Percentiles rank a stretch among this genome's conserved stretches.
Conservation (phyloP, 1,140 invertebrate genomes). For the Epicauta chinensis region DNA sequence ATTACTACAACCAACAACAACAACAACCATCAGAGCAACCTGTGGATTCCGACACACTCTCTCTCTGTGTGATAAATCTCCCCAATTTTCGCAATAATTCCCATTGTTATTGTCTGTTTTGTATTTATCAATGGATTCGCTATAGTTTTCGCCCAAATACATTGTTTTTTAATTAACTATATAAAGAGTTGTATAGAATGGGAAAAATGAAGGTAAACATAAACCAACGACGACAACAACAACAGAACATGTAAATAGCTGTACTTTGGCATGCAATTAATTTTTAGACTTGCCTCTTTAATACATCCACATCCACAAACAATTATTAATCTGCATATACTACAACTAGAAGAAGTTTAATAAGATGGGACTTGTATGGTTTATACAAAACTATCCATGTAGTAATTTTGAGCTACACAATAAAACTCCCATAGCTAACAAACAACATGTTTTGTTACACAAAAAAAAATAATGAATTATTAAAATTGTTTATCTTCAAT, state of each 20-base stretch:
- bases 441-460: neutral
- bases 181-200: no score
- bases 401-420: no score
- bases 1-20: slow-evolving; percentile 11
- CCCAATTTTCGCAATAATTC: slow-evolving; percentile 12
- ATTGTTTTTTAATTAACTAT: no score
- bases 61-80: slow-evolving; percentile 30
- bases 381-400: no score
- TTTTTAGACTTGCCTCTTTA: slow-evolving; percentile 25
- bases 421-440: neutral
- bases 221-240: no score
- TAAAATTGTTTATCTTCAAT: no score
- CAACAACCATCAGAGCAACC: slow-evolving; percentile 22
- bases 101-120: slow-evolving; percentile 15
- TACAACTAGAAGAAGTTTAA: slow-evolving; percentile 21
- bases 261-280: slow-evolving; percentile 21
- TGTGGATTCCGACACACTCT: slow-evolving; percentile 31
- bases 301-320: slow-evolving; percentile 2
- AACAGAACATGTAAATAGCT: no score
- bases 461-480: no score
- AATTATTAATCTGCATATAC: slow-evolving; percentile 23
- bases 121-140: slow-evolving; percentile 4
- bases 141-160: no score
- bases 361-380: slow-evolving; percentile 23
- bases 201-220: no score